These are phyloP conservation scores for Ophioninae sp. DNA, from an alignment of 2,888 invertebrate genomes.

Conservation along the genomic window DNA sequence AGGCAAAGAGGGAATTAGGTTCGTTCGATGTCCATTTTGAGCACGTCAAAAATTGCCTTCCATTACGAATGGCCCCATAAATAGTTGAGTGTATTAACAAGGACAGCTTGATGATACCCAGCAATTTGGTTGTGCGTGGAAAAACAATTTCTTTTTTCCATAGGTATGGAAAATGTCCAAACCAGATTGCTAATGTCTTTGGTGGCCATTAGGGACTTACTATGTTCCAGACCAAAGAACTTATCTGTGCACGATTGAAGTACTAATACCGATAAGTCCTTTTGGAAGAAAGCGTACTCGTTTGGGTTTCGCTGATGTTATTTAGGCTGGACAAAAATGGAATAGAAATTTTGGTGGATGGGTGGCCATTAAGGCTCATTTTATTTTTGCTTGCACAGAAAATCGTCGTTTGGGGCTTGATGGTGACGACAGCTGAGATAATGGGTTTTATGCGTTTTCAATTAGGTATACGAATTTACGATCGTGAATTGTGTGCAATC, in stretches of 20 bases:
- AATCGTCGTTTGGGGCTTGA: background rate
- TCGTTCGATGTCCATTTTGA: background rate
- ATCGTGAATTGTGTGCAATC: background rate
- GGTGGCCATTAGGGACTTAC: background rate
- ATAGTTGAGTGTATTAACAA: slow-evolving; percentile 11
- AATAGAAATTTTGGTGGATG: background rate
- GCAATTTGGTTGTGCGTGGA: background rate
- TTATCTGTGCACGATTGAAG: background rate
- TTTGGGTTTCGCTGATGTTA: background rate
- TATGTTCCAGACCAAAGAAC: background rate
- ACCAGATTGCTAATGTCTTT: slow-evolving; percentile 1
- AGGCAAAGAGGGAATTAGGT: slow-evolving; percentile 11
- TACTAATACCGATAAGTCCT: background rate
- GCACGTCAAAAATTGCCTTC: background rate
- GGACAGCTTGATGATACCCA: background rate
- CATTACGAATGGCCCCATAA: slow-evolving; percentile 15
- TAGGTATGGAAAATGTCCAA: background rate
- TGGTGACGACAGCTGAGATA: too few relatives aligned
- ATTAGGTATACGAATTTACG: too few relatives aligned
- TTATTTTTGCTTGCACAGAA: background rate
- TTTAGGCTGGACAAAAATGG: too few relatives aligned
- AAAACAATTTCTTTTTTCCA: background rate
- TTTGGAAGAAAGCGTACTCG: background rate
- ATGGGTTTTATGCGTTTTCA: too few relatives aligned
- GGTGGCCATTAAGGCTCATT: background rate